Evolutionary conservation across 2,113 vertebrate genomes (phyloP).

Genomic region (Tenrec ecaudatus): DNA sequence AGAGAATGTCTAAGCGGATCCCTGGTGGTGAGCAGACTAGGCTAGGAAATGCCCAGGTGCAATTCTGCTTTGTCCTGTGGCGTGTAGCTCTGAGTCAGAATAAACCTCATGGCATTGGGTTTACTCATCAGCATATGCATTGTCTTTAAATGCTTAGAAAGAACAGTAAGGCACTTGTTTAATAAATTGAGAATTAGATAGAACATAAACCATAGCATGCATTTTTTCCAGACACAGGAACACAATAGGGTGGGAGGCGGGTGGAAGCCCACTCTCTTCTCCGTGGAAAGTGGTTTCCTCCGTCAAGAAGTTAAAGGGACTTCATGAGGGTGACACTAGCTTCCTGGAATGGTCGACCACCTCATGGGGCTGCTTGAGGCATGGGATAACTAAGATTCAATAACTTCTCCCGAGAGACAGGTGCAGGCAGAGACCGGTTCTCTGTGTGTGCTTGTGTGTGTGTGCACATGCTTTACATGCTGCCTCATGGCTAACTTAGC

Average conservation of each 20-base stretch:
- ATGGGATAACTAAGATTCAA: neutral
- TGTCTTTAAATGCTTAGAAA: neutral
- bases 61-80: too few relatives aligned
- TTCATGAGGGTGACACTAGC: neutral
- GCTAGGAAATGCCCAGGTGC: too few relatives aligned
- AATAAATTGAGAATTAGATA: neutral
- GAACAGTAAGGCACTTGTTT: neutral
- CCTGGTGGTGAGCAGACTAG: too few relatives aligned
- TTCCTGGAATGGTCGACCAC: neutral
- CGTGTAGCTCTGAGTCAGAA: too few relatives aligned
- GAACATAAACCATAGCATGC: neutral
- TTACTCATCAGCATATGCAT: neutral
- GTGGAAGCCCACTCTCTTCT: neutral
- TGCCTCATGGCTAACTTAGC: too few relatives aligned
- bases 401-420: neutral
- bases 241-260: neutral
- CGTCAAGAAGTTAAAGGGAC: neutral
- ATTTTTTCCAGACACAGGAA: neutral
- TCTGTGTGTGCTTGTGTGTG: neutral
- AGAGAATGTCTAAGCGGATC: neutral
- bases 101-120: too few relatives aligned
- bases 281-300: neutral
- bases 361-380: neutral
- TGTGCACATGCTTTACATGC: rapidly evolving
- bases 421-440: neutral